These are phyloP conservation scores for Melikaiella ostensackeni DNA, from an alignment of 2,888 invertebrate species.

Conservation along the genomic window DNA sequence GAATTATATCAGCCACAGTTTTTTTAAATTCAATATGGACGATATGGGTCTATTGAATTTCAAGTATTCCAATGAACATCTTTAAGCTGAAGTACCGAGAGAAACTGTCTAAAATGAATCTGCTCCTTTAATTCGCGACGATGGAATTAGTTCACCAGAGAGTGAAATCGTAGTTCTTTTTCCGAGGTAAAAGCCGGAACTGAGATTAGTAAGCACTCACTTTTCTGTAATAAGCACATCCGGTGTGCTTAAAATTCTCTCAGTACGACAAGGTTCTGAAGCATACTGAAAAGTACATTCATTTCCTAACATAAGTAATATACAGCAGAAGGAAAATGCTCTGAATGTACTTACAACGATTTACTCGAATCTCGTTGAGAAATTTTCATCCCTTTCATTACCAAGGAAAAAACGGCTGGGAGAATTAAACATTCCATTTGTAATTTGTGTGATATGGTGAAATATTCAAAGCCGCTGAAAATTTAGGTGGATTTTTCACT, in stretches of 20 bases:
- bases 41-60: background rate
- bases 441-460: no score
- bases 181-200: conserved; percentile 28
- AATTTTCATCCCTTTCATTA: background rate
- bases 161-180: conserved; percentile 24
- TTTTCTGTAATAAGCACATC: conserved; percentile 23
- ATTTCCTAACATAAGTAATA: background rate
- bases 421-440: background rate
- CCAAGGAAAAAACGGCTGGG: background rate
- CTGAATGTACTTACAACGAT: background rate
- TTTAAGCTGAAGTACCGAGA: background rate
- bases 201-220: conserved; percentile 18
- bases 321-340: background rate
- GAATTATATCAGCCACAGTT: background rate
- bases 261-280: background rate
- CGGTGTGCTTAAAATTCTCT: conserved; percentile 23
- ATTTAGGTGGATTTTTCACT: no score
- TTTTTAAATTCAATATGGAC: background rate
- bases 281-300: conserved; percentile 11
- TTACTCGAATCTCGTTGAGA: background rate
- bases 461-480: no score
- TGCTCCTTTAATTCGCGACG: conserved; percentile 2
- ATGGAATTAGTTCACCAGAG: conserved; percentile 12
- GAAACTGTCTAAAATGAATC: background rate
- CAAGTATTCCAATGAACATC: background rate